Conservation (phyloP, 2,113 vertebrate species). For the Ancistrus triradiatus region DNA sequence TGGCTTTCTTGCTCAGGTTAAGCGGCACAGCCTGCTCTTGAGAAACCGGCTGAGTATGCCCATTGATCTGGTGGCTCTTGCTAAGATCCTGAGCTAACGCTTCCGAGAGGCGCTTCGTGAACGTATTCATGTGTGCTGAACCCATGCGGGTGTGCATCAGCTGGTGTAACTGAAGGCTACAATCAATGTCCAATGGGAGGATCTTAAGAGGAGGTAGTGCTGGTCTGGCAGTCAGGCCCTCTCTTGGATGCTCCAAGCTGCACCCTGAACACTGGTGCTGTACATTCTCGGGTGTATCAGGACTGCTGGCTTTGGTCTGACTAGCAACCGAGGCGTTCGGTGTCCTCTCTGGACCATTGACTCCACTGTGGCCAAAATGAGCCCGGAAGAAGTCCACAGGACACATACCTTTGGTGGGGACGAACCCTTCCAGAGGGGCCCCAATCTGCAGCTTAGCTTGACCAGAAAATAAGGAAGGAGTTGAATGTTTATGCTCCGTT, state of each 20-base stretch:
- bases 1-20: slow-evolving; percentile 69
- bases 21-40: slow-evolving; percentile 69
- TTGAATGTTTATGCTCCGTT: slow-evolving; percentile 36
- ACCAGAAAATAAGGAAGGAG: slow-evolving; percentile 49
- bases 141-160: slow-evolving; percentile 67
- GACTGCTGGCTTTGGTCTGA: slow-evolving; percentile 53
- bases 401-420: slow-evolving; percentile 69
- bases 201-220: slow-evolving; percentile 66
- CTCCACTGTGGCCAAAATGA: slow-evolving; percentile 54
- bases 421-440: slow-evolving; percentile 58
- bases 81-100: slow-evolving; percentile 70
- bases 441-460: slow-evolving; percentile 59
- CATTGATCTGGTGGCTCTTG: slow-evolving; percentile 46
- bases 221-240: slow-evolving; percentile 41
- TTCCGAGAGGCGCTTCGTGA: slow-evolving; percentile 70
- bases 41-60: slow-evolving; percentile 44
- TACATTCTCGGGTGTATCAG: slow-evolving; percentile 33
- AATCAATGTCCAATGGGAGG: slow-evolving; percentile 72
- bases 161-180: slow-evolving; percentile 71
- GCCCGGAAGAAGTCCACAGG: slow-evolving; percentile 66
- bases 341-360: slow-evolving; percentile 45
- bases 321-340: slow-evolving; percentile 45
- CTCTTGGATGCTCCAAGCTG: slow-evolving; percentile 15
- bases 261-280: slow-evolving; percentile 40
- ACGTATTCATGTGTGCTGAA: slow-evolving; percentile 63